A percentile compares a stretch with the other conserved stretches of the same genome.
phyloP scores from a whole-genome alignment of 2,113 vertebrate species.

The Brevimyrus niger region DNA sequence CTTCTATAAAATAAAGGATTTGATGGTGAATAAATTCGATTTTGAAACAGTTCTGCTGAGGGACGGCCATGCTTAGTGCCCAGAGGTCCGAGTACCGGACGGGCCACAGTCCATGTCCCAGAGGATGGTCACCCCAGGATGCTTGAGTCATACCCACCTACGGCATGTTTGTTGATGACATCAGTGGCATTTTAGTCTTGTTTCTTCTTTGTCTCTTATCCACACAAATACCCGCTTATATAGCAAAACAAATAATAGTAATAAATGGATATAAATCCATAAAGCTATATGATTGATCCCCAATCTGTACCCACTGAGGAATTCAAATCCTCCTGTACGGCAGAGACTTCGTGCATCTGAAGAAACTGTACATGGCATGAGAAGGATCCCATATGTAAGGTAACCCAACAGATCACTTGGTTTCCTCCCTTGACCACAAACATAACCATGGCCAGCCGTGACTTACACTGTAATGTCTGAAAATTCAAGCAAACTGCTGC shows the following conservation, averaged over 20 bases:
- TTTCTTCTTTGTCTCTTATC: neutral
- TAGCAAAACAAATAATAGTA: neutral
- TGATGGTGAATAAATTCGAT: constrained; percentile 74
- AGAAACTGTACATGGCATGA: neutral
- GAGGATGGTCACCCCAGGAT: neutral
- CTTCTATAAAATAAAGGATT: constrained; percentile 79
- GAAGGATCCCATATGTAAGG: neutral
- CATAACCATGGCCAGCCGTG: neutral
- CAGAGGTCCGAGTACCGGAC: constrained; percentile 29
- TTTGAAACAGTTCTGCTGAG: constrained; percentile 56
- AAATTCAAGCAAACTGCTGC: neutral
- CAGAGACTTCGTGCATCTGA: neutral
- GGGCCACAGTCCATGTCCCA: constrained; percentile 20
- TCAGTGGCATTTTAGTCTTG: neutral
- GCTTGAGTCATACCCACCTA: neutral
- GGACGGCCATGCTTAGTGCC: constrained; percentile 55
- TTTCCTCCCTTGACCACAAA: neutral
- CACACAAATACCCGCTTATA: neutral
- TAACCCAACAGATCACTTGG: neutral
- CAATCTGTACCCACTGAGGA: neutral
- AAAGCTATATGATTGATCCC: neutral
- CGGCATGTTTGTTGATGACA: neutral
- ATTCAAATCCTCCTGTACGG: neutral
- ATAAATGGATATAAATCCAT: neutral
- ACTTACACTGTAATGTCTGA: neutral